Conservation (phyloP, 1,140 invertebrate genomes). For the Dinoponera quadriceps region DNA sequence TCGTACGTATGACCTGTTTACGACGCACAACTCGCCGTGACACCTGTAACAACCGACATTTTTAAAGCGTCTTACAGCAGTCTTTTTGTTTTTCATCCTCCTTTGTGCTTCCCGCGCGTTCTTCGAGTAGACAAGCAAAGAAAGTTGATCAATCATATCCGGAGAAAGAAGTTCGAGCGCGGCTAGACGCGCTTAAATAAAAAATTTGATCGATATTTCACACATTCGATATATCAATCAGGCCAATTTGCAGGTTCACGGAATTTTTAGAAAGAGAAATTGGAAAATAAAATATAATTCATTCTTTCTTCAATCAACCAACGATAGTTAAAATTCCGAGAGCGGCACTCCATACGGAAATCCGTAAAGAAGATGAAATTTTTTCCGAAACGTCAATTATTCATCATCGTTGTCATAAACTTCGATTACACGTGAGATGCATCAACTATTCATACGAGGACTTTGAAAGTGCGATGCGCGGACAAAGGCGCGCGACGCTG, state of each 20-base stretch:
- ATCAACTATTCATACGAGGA: no score
- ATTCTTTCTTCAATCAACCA: background rate
- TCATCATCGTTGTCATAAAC: no score
- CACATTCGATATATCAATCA: background rate
- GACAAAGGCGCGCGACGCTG: background rate
- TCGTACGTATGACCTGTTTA: constrained; percentile 67
- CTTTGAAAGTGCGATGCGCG: no score
- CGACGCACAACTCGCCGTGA: constrained; percentile 20
- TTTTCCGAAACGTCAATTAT: no score
- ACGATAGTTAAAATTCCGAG: background rate
- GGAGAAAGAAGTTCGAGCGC: background rate
- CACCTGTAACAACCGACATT: constrained; percentile 61
- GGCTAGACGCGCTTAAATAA: constrained; percentile 19
- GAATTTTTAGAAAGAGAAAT: background rate
- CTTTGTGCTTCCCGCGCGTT: constrained; percentile 9
- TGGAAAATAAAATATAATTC: background rate
- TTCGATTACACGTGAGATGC: no score
- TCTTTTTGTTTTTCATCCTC: constrained; percentile 44
- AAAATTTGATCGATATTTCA: background rate
- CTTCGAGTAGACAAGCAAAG: background rate
- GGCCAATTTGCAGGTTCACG: background rate
- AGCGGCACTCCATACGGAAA: no score
- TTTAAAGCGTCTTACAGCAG: constrained; percentile 59
- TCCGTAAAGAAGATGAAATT: no score
- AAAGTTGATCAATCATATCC: constrained; percentile 18